Evolutionary conservation across 2,888 invertebrate species (phyloP).

Genomic region (Azorinus chamasolen): DNA sequence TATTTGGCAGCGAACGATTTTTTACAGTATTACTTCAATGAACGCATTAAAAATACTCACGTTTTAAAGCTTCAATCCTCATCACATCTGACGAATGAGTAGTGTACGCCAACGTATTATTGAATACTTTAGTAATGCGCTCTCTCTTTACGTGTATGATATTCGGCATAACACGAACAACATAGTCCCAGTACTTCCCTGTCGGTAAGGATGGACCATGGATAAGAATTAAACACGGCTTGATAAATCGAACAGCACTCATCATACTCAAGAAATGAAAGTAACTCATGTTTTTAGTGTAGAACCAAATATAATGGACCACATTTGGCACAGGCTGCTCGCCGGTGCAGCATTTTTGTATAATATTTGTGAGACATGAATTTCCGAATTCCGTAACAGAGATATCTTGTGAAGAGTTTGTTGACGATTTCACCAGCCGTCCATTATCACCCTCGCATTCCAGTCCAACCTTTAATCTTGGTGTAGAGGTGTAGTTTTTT

Average conservation of each 20-base stretch:
- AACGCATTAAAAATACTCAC: no score
- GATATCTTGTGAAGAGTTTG: background rate
- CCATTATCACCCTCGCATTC: background rate
- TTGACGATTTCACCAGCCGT: background rate
- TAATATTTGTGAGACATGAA: background rate
- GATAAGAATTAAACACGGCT: no score
- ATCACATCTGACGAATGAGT: constrained; percentile 1
- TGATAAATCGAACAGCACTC: constrained; percentile 5
- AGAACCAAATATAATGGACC: no score
- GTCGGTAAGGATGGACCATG: background rate
- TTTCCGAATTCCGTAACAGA: background rate
- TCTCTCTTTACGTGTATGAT: background rate
- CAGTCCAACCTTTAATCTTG: background rate
- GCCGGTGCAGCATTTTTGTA: background rate
- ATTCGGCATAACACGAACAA: background rate
- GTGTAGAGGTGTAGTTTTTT: no score
- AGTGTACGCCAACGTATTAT: background rate
- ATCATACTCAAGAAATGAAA: constrained; percentile 6
- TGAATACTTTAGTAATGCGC: background rate
- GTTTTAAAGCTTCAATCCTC: background rate
- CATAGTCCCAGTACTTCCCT: constrained; percentile 6
- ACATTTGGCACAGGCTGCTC: background rate
- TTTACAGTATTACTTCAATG: no score
- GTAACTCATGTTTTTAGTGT: no score
- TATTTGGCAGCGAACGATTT: no score